phyloP scores from a whole-genome alignment of 2,888 invertebrate genomes.

The Ochropleura plecta region DNA sequence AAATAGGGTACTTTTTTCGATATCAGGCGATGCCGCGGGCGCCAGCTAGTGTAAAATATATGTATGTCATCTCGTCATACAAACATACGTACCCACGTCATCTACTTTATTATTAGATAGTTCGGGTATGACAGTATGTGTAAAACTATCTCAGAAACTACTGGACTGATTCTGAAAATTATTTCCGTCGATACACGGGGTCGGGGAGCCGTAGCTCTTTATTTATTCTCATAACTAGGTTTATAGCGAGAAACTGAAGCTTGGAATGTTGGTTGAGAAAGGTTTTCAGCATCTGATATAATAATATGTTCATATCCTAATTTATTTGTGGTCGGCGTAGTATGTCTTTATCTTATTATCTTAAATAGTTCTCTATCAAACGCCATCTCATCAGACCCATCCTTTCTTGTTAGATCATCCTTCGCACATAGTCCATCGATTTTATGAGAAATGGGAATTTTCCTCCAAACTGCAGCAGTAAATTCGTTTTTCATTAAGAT shows the following conservation, averaged over 20 bases:
- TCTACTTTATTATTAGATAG: slow-evolving; percentile 39
- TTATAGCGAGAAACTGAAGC: background rate
- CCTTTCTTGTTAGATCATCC: no score
- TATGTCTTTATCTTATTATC: no score
- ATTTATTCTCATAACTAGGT: slow-evolving; percentile 13
- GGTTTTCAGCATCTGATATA: background rate
- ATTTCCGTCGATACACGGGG: slow-evolving; percentile 20
- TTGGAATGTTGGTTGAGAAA: background rate
- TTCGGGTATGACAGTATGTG: background rate
- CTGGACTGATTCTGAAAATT: slow-evolving; percentile 18
- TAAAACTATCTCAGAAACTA: slow-evolving; percentile 29
- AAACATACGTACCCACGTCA: slow-evolving; percentile 14
- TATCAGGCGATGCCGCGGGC: no score
- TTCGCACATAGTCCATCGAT: no score
- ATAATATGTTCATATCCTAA: no score
- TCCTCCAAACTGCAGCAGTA: no score
- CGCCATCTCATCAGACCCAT: no score
- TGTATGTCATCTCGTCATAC: background rate
- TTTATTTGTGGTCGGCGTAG: no score
- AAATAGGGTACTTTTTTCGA: no score
- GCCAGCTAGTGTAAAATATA: background rate
- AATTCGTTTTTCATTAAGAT: no score
- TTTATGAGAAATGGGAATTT: no score
- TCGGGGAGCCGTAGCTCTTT: background rate
- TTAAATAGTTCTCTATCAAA: no score